Base-by-base conservation (phyloP, 2,113 vertebrate species). In the Probosciger aterrimus region DNA sequence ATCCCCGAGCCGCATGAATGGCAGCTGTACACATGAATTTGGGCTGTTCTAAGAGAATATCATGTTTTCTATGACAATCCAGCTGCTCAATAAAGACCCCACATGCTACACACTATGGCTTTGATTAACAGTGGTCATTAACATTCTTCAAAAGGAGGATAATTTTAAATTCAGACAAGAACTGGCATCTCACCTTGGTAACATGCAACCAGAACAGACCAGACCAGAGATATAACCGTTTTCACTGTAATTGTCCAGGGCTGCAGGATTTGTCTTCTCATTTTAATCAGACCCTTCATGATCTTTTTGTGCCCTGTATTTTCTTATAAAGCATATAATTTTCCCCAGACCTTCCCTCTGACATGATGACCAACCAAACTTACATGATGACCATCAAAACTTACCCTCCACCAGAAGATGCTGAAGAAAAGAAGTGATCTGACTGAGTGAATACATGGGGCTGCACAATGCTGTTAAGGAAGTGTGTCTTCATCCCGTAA, bases 11-110 rank as follows among this genome's bases (percentile, higher is more conserved):
- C 65, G 3, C 5, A 27, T 22, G 44, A 79, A 60, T 25, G 25
- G 6, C 14, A 86, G 8, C 8, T n/a, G 7, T 46, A 33, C 0
- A 0, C 8, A 37, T 18, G 24, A 80, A 80, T 25, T 10, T 71
- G 25, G 33, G 16, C 5, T 71, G 11, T 69, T 79, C 20, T 17
- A n/a, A 67, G 30, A 76, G 8, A 33, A 31, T 15, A 6, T 50
- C 9, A 19, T 30, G 9, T 57, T 85, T 65, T 52, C n/a, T 57
- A 1, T 59, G 59, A 33, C 18, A 80, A 50, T 24, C 10, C 33
- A 37, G 24, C 17, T 86, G 53, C 12, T 17, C 27, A 35, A 1
- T 28, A 49, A 83, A 52, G 30, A 68, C 6, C 6, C 6, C 6
- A 43, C 31, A n/a, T 49, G 14, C n/a, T 63, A 12, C 19, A 44